Evolutionary conservation across 2,888 invertebrate species (phyloP).

Genomic region (Chirona hameri): DNA sequence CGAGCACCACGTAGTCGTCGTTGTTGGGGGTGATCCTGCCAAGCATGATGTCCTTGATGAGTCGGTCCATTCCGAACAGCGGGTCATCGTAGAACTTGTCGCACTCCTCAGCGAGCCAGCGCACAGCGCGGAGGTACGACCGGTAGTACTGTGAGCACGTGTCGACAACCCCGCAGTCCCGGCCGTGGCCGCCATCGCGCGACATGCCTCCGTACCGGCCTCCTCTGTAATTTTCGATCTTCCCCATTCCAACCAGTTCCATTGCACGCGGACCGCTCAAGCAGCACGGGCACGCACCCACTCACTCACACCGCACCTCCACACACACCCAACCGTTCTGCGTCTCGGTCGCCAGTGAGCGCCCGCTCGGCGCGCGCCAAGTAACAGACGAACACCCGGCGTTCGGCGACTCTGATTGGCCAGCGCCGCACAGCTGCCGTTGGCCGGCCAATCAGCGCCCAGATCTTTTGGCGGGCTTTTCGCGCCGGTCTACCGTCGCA

Average conservation of each 20-base stretch:
- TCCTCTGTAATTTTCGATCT: not conserved
- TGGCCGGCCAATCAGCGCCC: not conserved
- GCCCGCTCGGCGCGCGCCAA: not conserved
- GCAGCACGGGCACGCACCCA: not conserved
- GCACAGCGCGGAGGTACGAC: slow-evolving; percentile 23
- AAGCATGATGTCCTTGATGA: slow-evolving; percentile 24
- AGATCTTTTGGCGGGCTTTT: slow-evolving; percentile 2
- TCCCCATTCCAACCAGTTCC: not conserved
- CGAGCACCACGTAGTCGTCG: slow-evolving; percentile 1
- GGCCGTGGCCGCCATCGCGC: not conserved
- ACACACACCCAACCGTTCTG: not conserved
- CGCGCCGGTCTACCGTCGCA: not conserved
- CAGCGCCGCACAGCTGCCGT: not conserved
- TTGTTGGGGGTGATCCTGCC: not conserved
- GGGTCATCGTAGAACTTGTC: slow-evolving; percentile 9
- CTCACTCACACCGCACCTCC: not conserved
- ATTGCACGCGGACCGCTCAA: not conserved
- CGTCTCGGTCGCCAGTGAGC: not conserved
- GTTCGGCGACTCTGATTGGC: not conserved
- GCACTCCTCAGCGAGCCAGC: not conserved
- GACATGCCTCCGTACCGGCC: not conserved
- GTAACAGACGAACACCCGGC: not conserved
- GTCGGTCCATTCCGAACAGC: not conserved
- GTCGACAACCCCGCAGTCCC: slow-evolving; percentile 3
- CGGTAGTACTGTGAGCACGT: slow-evolving; percentile 7